Evolutionary conservation across 1,140 invertebrate species (phyloP).

Genomic region (Brachionus plicatilis): DNA sequence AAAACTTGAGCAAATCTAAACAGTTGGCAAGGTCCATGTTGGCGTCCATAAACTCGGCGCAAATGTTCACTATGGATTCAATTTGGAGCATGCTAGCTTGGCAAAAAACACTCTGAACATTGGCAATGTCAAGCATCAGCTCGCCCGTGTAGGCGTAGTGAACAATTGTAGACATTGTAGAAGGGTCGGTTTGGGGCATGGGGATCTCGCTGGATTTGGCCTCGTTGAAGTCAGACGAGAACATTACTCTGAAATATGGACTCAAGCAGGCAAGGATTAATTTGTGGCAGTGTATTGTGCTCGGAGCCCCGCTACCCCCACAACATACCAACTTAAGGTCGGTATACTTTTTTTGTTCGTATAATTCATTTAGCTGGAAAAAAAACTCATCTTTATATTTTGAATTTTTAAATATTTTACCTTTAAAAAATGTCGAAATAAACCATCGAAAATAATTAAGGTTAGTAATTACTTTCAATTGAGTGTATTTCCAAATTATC

Average conservation of each 20-base stretch:
- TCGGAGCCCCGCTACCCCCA: not conserved
- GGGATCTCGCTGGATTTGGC: not conserved
- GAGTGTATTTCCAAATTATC: not conserved
- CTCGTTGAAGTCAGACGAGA: not conserved
- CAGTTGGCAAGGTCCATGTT: not conserved
- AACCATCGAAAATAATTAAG: not conserved
- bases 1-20: not conserved
- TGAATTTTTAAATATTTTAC: constrained; percentile 2
- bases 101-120: constrained; percentile 14
- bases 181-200: not conserved
- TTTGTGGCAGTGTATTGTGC: not conserved
- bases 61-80: not conserved
- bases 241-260: constrained; percentile 24
- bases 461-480: not conserved
- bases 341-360: not conserved
- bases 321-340: not conserved
- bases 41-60: not conserved
- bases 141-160: constrained; percentile 16
- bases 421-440: not conserved
- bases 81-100: not conserved
- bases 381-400: not conserved
- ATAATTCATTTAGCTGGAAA: not conserved
- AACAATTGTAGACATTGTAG: not conserved
- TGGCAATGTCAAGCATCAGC: not conserved
- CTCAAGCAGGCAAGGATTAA: not conserved